Evolutionary conservation across 1,140 invertebrate genomes (phyloP).

Genomic region (Sycophaga agraensis): DNA sequence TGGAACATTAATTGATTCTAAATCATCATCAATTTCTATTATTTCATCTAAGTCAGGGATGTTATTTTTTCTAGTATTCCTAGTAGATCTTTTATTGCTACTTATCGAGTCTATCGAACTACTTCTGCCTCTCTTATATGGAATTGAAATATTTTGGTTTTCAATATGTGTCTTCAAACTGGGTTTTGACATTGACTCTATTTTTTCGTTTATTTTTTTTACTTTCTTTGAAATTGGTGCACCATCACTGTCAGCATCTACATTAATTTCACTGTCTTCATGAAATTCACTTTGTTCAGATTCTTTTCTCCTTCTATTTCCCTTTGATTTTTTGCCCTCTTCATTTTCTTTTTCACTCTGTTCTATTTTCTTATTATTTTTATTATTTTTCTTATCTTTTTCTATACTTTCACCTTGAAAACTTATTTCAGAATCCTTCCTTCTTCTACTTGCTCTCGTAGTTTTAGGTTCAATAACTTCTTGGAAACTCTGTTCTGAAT

Average conservation of each 20-base stretch:
- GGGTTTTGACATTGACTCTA: constrained; percentile 3
- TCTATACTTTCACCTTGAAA: not conserved
- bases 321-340: not conserved
- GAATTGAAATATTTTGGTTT: not conserved
- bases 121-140: constrained; percentile 27
- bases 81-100: constrained; percentile 12
- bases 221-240: constrained; percentile 12
- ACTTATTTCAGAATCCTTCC: constrained; percentile 7
- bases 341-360: not conserved
- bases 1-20: not conserved
- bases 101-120: constrained; percentile 24
- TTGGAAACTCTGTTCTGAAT: constrained; percentile 7
- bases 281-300: constrained; percentile 16
- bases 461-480: constrained; percentile 18
- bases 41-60: constrained; percentile 19
- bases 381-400: not conserved
- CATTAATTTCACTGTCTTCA: constrained; percentile 19
- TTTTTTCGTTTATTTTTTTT: constrained; percentile 4
- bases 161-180: not conserved
- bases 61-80: constrained; percentile 10
- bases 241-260: constrained; percentile 24
- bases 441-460: not conserved
- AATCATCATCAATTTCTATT: constrained; percentile 24
- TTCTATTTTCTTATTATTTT: not conserved
- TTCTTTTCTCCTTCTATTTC: not conserved